These are phyloP conservation scores for Willowsia nigromaculata DNA, from an alignment of 2,888 invertebrate species.

Conservation along the genomic window DNA sequence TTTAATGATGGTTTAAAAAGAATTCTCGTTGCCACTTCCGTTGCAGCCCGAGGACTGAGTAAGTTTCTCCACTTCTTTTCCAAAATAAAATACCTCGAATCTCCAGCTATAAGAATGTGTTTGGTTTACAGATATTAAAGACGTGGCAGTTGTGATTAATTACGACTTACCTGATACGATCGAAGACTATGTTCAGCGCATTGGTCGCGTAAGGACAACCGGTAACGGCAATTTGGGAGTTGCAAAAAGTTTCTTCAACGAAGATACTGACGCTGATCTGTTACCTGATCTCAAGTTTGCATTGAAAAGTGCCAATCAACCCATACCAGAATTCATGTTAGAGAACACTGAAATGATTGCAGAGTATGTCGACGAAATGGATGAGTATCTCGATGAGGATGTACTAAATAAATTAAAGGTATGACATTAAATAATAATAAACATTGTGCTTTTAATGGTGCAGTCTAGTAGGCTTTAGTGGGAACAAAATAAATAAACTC, in stretches of 20 bases:
- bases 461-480: no score
- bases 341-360: conserved; percentile 8
- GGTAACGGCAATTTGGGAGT: neutral
- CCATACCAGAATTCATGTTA: conserved; percentile 20
- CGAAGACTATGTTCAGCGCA: conserved; percentile 39
- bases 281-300: neutral
- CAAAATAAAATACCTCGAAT: neutral
- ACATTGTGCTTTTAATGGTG: no score
- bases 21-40: conserved; percentile 39
- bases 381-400: neutral
- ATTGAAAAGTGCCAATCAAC: neutral
- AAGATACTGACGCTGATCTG: neutral
- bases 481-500: no score
- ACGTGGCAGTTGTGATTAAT: neutral
- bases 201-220: conserved; percentile 26
- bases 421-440: no score
- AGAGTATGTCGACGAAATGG: no score
- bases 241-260: conserved; percentile 42
- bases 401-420: neutral
- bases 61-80: neutral
- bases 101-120: neutral
- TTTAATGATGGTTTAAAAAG: neutral
- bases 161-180: conserved; percentile 43
- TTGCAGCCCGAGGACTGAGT: conserved; percentile 49
- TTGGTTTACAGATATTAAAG: conserved; percentile 20